Conservation (phyloP, 2,888 invertebrate species). For the Acronicta aceris region DNA sequence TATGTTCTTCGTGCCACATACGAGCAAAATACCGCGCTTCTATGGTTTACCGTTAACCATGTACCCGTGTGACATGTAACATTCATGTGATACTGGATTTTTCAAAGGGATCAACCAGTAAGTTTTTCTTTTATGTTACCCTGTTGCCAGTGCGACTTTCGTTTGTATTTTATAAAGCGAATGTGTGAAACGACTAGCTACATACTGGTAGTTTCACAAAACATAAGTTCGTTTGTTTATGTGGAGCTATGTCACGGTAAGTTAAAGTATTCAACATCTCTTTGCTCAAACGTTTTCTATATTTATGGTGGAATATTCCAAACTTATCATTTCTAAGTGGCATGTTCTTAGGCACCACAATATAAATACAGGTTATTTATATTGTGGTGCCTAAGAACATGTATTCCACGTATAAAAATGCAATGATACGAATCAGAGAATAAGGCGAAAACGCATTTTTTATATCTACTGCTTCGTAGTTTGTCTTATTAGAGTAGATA, state of each 20-base stretch:
- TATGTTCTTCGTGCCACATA: constrained; percentile 39
- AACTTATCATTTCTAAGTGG: background rate
- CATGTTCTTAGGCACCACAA: background rate
- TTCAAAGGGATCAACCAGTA: constrained; percentile 37
- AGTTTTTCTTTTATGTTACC: constrained; percentile 17
- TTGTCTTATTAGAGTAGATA: too few species aligned
- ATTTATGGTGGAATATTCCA: background rate
- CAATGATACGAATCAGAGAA: too few species aligned
- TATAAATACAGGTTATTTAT: too few species aligned
- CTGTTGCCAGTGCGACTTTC: background rate
- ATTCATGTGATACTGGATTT: constrained; percentile 42
- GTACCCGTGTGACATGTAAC: constrained; percentile 30
- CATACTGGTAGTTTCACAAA: background rate
- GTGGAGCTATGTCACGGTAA: constrained; percentile 11
- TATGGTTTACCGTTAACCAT: constrained; percentile 52
- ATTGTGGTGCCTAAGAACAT: too few species aligned
- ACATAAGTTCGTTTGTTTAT: background rate
- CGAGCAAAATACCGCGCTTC: constrained; percentile 29
- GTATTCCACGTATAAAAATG: too few species aligned
- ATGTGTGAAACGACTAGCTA: background rate
- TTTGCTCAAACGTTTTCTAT: background rate
- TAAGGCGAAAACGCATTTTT: too few species aligned
- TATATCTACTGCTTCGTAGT: too few species aligned
- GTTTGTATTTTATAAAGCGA: background rate
- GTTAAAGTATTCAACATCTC: constrained; percentile 13